phyloP scores from a whole-genome alignment of 2,888 invertebrate genomes.

The Sisyra nigra region DNA sequence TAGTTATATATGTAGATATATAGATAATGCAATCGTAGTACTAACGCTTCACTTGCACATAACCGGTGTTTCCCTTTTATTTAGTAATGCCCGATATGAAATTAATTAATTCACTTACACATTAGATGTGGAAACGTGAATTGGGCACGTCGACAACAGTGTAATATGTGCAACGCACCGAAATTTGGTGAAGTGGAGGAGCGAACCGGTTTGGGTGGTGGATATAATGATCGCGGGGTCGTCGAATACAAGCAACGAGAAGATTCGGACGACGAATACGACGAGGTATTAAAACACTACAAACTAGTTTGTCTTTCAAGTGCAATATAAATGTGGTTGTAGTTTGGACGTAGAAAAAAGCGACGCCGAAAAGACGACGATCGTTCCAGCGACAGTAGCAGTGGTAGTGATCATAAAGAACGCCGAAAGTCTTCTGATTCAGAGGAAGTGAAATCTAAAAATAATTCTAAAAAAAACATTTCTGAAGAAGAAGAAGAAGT shows the following conservation, averaged over 20 bases:
- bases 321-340: not conserved
- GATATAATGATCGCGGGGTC: constrained; percentile 89
- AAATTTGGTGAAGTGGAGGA: constrained; percentile 89
- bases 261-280: constrained; percentile 85
- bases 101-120: not conserved
- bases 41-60: not conserved
- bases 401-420: constrained; percentile 4
- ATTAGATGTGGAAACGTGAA: constrained; percentile 92
- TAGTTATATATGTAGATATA: too few relatives aligned
- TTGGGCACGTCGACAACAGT: constrained; percentile 90
- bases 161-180: constrained; percentile 98
- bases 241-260: constrained; percentile 88
- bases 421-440: not conserved
- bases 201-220: constrained; percentile 66
- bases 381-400: constrained; percentile 11
- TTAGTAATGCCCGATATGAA: not conserved
- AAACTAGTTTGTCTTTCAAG: not conserved
- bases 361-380: constrained; percentile 14
- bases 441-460: not conserved
- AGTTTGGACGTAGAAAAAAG: constrained; percentile 25
- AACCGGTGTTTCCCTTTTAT: not conserved
- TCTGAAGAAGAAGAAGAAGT: constrained; percentile 14
- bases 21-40: not conserved
- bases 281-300: constrained; percentile 59
- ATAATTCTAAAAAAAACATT: constrained; percentile 10